These are phyloP conservation scores for Tiliacea aurago DNA, from an alignment of 2,888 invertebrate species.

Conservation along the genomic window DNA sequence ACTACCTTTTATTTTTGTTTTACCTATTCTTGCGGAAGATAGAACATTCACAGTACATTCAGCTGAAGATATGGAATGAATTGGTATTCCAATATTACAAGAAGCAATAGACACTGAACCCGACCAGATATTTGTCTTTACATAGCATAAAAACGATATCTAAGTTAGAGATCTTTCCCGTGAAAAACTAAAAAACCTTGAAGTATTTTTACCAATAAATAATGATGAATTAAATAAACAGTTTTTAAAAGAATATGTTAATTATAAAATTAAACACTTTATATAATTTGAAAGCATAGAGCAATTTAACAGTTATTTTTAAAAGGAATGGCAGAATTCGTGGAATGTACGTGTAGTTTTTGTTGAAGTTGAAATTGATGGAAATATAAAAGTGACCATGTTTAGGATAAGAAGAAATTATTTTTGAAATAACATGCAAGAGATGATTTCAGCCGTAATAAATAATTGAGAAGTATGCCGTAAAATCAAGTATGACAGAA, in stretches of 20 bases:
- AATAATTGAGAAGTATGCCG: too few species aligned
- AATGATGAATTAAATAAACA: too few species aligned
- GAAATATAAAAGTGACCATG: too few species aligned
- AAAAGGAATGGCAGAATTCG: not conserved
- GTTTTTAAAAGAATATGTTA: too few species aligned
- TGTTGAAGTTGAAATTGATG: not conserved
- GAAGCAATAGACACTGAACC: not conserved
- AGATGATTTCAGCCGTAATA: too few species aligned
- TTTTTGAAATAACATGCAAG: too few species aligned
- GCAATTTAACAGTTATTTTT: not conserved
- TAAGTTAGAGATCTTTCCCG: not conserved
- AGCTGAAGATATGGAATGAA: not conserved
- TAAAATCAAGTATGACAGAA: too few species aligned
- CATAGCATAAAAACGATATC: not conserved
- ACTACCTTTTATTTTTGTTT: not conserved
- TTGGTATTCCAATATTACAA: not conserved
- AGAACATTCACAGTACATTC: not conserved
- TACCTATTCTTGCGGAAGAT: not conserved
- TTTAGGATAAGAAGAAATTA: too few species aligned
- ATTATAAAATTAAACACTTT: not conserved
- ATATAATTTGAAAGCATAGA: not conserved
- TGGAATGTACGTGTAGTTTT: not conserved
- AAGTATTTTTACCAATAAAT: not conserved
- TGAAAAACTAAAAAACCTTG: not conserved
- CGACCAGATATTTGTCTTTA: not conserved